These are phyloP conservation scores for Tor tambroides DNA, from an alignment of 2,113 vertebrate species.

Conservation along the genomic window DNA sequence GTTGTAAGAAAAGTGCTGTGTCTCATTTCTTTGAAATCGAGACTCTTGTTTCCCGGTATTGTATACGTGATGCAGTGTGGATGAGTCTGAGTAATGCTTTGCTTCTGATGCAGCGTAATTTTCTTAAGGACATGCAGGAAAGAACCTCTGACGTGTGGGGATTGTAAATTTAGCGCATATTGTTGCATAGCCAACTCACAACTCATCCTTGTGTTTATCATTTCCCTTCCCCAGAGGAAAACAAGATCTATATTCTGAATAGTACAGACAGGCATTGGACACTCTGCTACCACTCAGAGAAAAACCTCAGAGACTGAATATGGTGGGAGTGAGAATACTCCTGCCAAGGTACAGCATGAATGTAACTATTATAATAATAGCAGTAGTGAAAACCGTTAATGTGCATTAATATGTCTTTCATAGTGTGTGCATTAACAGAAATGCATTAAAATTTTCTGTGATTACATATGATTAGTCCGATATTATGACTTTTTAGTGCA, in stretches of 20 bases:
- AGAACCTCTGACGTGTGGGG: conserved; percentile 6
- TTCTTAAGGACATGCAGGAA: conserved; percentile 22
- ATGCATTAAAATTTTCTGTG: background rate
- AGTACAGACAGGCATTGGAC: conserved; percentile 34
- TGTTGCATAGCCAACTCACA: background rate
- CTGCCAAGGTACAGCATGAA: background rate
- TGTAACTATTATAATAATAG: background rate
- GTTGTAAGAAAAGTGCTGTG: background rate
- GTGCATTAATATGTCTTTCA: background rate
- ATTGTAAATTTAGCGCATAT: conserved; percentile 5
- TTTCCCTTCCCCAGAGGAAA: conserved; percentile 24
- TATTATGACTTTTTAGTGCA: background rate
- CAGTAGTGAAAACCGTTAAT: background rate
- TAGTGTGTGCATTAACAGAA: background rate
- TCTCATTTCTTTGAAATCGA: background rate
- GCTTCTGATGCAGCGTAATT: conserved; percentile 24
- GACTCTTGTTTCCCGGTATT: conserved; percentile 6
- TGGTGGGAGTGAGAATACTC: background rate
- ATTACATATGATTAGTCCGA: background rate
- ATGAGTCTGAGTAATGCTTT: conserved; percentile 14
- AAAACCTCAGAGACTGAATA: conserved; percentile 8
- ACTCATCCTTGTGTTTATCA: background rate
- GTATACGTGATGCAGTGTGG: background rate
- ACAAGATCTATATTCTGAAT: conserved; percentile 33
- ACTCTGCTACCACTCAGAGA: conserved; percentile 1